These are phyloP conservation scores for Poeciliopsis gracilis DNA, from an alignment of 2,797 vertebrate genomes.

Conservation along the genomic window DNA sequence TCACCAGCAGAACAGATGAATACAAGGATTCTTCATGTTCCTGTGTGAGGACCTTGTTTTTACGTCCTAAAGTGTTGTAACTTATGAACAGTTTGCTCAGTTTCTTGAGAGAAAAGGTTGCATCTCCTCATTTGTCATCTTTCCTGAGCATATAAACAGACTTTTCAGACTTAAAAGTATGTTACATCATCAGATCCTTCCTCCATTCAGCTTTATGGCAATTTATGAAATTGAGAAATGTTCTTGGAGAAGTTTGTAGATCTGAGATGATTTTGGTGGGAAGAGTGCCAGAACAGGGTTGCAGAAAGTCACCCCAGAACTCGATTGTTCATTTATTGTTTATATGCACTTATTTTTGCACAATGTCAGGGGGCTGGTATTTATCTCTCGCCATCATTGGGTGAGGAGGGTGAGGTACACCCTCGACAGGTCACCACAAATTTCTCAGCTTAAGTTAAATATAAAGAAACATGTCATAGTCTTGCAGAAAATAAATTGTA, in stretches of 20 bases:
- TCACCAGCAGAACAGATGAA: conserved; percentile 10
- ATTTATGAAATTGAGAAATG: not conserved
- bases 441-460: not conserved
- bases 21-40: conserved; percentile 16
- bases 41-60: not conserved
- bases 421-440: not conserved
- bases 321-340: not conserved
- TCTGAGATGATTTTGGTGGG: not conserved
- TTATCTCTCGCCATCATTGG: too few species aligned
- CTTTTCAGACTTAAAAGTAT: not conserved
- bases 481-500: not conserved
- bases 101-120: not conserved
- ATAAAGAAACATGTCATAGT: not conserved
- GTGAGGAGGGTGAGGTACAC: not conserved
- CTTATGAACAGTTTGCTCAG: not conserved
- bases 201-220: not conserved
- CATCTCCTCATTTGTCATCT: not conserved
- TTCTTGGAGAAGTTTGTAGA: not conserved
- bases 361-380: too few species aligned
- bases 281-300: not conserved
- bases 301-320: not conserved
- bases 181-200: not conserved
- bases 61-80: not conserved
- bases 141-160: not conserved
- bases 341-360: not conserved